Percentiles rank a stretch among this genome's conserved stretches.
Evolutionary conservation across 2,888 invertebrate species (phyloP).

Genomic region (Glyphotaelius pellucidus): DNA sequence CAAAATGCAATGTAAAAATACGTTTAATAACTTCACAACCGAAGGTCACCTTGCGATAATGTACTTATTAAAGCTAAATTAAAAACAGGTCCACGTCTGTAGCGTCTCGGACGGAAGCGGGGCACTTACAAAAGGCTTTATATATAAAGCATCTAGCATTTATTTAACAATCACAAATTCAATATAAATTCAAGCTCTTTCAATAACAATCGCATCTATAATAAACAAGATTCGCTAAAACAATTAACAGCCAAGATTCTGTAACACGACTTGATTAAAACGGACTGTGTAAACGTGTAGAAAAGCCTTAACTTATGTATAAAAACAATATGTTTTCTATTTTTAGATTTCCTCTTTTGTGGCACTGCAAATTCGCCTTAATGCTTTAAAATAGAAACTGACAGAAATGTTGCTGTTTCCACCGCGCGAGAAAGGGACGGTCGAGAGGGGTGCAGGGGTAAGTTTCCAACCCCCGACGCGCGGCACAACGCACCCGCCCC

Average conservation of each 20-base stretch:
- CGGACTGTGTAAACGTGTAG: slow-evolving; percentile 48
- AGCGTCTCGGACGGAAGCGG: slow-evolving; percentile 30
- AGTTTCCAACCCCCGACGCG: slow-evolving; percentile 74
- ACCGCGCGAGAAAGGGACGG: slow-evolving; percentile 72
- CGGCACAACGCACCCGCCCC: slow-evolving; percentile 69
- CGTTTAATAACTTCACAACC: slow-evolving; percentile 62
- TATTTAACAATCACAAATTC: slow-evolving; percentile 12
- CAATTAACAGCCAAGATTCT: slow-evolving; percentile 37
- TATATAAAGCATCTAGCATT: background rate
- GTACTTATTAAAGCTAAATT: slow-evolving; percentile 15
- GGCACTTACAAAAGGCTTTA: background rate
- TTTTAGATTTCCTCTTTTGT: slow-evolving; percentile 20
- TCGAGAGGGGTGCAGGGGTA: slow-evolving; percentile 71
- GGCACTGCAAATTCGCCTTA: background rate
- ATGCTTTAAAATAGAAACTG: slow-evolving; percentile 22
- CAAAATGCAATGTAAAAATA: background rate
- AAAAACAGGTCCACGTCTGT: background rate
- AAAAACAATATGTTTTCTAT: slow-evolving; percentile 42
- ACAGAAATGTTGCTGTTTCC: slow-evolving; percentile 30
- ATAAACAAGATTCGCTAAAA: slow-evolving; percentile 27
- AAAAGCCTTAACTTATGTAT: slow-evolving; percentile 55
- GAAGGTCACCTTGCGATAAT: slow-evolving; percentile 58
- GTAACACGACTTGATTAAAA: background rate
- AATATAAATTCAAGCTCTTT: background rate
- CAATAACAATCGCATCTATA: slow-evolving; percentile 38